Evolutionary conservation across 2,888 invertebrate species (phyloP), one percentile per base, ranked within the genome.

Genomic region (Poecilobothrus nobilitatus): DNA sequence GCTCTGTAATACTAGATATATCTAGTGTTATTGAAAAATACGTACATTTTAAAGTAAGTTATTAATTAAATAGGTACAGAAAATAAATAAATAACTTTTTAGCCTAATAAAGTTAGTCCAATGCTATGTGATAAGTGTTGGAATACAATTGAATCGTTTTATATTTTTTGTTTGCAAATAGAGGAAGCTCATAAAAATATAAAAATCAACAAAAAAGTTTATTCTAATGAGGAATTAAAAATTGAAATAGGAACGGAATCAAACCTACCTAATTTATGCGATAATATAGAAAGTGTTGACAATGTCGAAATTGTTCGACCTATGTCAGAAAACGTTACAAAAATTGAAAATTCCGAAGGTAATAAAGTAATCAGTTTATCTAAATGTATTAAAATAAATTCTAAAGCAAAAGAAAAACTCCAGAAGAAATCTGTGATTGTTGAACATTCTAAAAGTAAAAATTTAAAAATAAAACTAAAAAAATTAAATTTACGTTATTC

Each of bases 121-220:
- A 53, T 53, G 53, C 18, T 81, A 5, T 81, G 81, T 68, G 72
- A 74, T 37, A 67, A 70, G n/a, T 81, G 81, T 71, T 81, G 80
- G 80, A 73, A 74, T n/a, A 78, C 77, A 69, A 76, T 80, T 7
- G 75, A 75, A 1, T 77, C 76, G 67, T 81, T 81, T 64, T 79
- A 81, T 71, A 75, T 77, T 68, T 81, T 78, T 70, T 81, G 79
- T 70, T 70, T 77, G 34, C 75, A 76, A 20, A 76, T 80, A n/a
- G 76, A 78, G 68, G 76, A 78, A 71, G 79, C 78, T 12, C 81
- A 81, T 69, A 53, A 53, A 18, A n/a, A 18, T 18, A 6, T 1
- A 6, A 18, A 18, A 53, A 12, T 15, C 5, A 53, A 53, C 6
- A 12, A 15, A 2, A n/a, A 18, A 9, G 3, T 12, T 44, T 3